Base-by-base conservation (phyloP, 2,113 vertebrate genomes). In the Saccopteryx bilineata region DNA sequence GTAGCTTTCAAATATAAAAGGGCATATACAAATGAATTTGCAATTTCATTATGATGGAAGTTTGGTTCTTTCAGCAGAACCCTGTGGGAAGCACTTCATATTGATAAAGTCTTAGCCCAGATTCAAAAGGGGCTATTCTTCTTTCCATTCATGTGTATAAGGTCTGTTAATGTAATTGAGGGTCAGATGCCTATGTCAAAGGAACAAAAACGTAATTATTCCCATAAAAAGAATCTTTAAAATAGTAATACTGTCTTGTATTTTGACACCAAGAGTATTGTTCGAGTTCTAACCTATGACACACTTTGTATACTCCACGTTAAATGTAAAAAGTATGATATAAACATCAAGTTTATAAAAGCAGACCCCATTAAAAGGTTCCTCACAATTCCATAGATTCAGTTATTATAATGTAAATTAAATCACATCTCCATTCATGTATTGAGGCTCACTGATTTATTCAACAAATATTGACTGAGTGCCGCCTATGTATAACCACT, bases 21-120 rank as follows among this genome's bases (percentile, higher is more conserved):
- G 8, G 63, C 26, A 84, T 79, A 82, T 39, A 95, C 87, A 92
- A 96, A 94, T 95, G 87, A 95, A 92, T 96, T 75, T 96, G 95
- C 90, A 95, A 90, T 89, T 95, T 95, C 95, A 93, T 96, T 95
- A 88, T 92, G 82, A 97, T 90, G 84, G 71, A 86, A 88, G 95
- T 75, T 93, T 78, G 72, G 33, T 75, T 88, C 92, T 95, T 81
- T 92, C 92, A 88, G 52, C 6, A 88, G 78, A 96, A 79, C 12
- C 39, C 97, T 76, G 86, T 91, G 89, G 87, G 95, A 98, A 98
- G 93, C 92, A 92, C 86, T 94, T 96, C 79, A 90, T 94, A 96
- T 60, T 89, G 72, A 91, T 86, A 95, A 21, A 54, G 79, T 91
- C 87, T 97, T 96, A 92, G 80, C 2, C 0, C 0, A 7, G 9